Base-by-base conservation (phyloP, 2,888 invertebrate genomes). In the Stenotaenia linearis region DNA sequence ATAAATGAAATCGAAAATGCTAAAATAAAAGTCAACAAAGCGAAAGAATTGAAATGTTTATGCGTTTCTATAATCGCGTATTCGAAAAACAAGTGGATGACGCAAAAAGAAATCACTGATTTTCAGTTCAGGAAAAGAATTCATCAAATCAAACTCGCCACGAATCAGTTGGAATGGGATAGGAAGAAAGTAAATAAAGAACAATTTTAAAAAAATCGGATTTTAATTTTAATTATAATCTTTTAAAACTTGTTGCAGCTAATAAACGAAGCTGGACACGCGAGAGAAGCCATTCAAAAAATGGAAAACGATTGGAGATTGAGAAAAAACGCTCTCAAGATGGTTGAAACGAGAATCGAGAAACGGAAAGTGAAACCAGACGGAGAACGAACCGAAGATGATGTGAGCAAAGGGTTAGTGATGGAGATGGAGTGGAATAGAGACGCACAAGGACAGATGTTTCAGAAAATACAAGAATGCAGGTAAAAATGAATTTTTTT, bases 91-190 rank as follows among this genome's bases (percentile, higher is more conserved):
- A 23, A 94, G 81, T 88, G 95, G 82, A 89, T 90, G 75, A 91
- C 94, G 0, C 95, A 96, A 86, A 91, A 92, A 83, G 94, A 95
- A 82, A 91, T 92, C 56, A 93, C 94, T 0, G 94, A 97, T 85
- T 96, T 93, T 84, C 91, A 92, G 82, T 88, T 96, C 83, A 90
- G 97, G 15, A 92, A 95, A 85, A 90, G 96, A 81, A 92, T 96
- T 80, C 96, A 95, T 85, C 95, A 96, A 84, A 94, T 94, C 2
- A 92, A 93, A 84, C 90, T 92, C 81, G 92, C 93, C 0, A 90
- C 92, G 81, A 94, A 95, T 84, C 96, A 96, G 85, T 88, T 96
- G 30, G 92, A 94, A 82, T 97, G 96, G 95, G 96, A 96, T 87
- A 92, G 91, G 83, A 87, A 91, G 84, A 92, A 92, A 23, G 75